phyloP scores from a whole-genome alignment of 2,888 invertebrate species.

The Tetranychus piercei region DNA sequence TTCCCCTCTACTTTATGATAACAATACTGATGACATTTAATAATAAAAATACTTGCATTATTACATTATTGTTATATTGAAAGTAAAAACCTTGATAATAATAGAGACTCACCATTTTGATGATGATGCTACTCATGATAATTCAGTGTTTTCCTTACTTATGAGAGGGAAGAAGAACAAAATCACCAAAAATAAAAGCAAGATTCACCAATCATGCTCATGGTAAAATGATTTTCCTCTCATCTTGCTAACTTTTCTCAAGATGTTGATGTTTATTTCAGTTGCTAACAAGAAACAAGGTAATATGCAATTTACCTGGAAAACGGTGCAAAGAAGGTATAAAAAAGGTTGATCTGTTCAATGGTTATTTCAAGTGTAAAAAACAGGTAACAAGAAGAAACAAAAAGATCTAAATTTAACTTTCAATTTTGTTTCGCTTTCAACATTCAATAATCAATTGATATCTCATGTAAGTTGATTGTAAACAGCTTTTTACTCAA shows the following conservation, averaged over 20 bases:
- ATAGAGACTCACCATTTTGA: background rate
- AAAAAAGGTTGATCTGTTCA: no score
- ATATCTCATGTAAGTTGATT: no score
- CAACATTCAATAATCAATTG: no score
- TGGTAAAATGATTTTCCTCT: background rate
- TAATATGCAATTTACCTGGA: no score
- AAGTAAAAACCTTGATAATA: background rate
- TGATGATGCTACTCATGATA: background rate
- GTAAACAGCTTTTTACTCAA: no score
- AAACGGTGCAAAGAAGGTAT: no score
- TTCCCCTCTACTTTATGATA: background rate
- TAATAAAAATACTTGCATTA: background rate
- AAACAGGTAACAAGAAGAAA: no score
- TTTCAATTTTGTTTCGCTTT: no score
- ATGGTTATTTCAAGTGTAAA: no score
- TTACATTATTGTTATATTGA: background rate
- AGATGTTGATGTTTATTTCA: background rate
- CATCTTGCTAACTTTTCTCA: background rate
- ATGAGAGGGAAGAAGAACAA: no score
- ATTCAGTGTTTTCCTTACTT: background rate
- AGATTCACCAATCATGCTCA: background rate
- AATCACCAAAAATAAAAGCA: background rate
- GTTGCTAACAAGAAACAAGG: no score
- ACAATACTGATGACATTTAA: background rate
- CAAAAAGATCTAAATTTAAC: no score